Evolutionary conservation across 2,888 invertebrate genomes (phyloP), one percentile per base, ranked within the genome.

Genomic region (Limnephilus rhombicus): DNA sequence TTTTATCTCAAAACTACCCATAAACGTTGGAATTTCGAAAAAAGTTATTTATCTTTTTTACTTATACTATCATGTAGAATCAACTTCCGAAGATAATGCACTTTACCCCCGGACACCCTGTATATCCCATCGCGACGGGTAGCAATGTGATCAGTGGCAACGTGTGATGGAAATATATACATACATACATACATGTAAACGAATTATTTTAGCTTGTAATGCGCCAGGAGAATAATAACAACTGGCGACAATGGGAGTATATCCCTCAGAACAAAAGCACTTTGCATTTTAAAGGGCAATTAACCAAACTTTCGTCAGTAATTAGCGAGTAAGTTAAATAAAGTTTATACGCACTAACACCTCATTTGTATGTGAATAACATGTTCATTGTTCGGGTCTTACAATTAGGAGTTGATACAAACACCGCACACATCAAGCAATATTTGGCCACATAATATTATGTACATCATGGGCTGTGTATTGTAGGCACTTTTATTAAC

Each of bases 261-360:
- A 68, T 68, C n/a, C 68, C 24, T 9, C 7, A 83, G n/a, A 18
- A 83, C 37, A 41, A 37, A 83, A 83, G 41, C 37, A 87, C 34
- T 53, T 31, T 13, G 31, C 87, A 87, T 87, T 68, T 87, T 24
- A 34, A 53, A 87, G 34, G 53, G 68, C 18, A 31, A 87, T 68
- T 31, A 31, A 12, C 53, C 34, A 87, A 53, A 68, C 68, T 87
- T 31, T 49, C 31, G n/a, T 53, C 29, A 87, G 68, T 87, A 87
- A 87, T 87, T 87, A 87, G 87, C 34, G 53, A 87, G 49, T 53
- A 53, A 45, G 45, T 53, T 68, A 37, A 89, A 68, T 89, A 89
- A 89, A 90, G 49, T n/a, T 41, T 37, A 45, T 29, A n/a, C 85
- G 49, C 85, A 45, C 85, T 86, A 86, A 49, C 49, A 86, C 85